A percentile compares a stretch with the other conserved stretches of the same genome.
Conservation (phyloP, 2,888 invertebrate genomes). For the Gandaritis pyraliata region DNA sequence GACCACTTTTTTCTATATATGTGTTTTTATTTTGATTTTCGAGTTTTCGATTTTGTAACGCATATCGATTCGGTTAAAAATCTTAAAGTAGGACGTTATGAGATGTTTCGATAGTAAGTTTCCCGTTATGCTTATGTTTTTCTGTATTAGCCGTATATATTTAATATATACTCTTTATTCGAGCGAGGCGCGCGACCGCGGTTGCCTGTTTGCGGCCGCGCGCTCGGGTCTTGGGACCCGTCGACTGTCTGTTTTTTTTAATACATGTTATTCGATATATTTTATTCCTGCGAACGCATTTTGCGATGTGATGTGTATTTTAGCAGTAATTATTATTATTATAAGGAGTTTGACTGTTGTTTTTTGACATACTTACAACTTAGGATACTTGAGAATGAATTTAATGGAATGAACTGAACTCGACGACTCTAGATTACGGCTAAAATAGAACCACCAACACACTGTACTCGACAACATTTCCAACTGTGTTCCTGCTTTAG, state of each 20-base stretch:
- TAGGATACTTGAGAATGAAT: slow-evolving; percentile 78
- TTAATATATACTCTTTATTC: slow-evolving; percentile 76
- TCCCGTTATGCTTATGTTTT: slow-evolving; percentile 84
- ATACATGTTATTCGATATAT: slow-evolving; percentile 88
- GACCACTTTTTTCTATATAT: slow-evolving; percentile 79
- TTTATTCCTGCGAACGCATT: slow-evolving; percentile 92
- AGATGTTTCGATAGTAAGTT: slow-evolving; percentile 84
- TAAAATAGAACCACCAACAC: slow-evolving; percentile 73
- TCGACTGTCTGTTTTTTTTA: slow-evolving; percentile 84
- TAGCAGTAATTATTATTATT: slow-evolving; percentile 85
- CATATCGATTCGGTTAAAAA: slow-evolving; percentile 82
- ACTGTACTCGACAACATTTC: slow-evolving; percentile 81
- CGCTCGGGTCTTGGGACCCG: slow-evolving; percentile 65
- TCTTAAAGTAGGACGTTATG: slow-evolving; percentile 85
- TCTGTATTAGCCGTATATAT: slow-evolving; percentile 79
- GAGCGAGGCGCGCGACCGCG: slow-evolving; percentile 74
- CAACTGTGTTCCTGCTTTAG: slow-evolving; percentile 84
- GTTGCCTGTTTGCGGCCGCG: slow-evolving; percentile 82
- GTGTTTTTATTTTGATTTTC: slow-evolving; percentile 84
- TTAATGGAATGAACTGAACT: slow-evolving; percentile 73
- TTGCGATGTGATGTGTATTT: slow-evolving; percentile 88
- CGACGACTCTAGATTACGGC: slow-evolving; percentile 74
- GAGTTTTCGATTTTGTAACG: slow-evolving; percentile 84
- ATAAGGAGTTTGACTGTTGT: slow-evolving; percentile 85
- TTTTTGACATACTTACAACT: slow-evolving; percentile 84